Evolutionary conservation across 2,888 invertebrate species (phyloP), one percentile per base, ranked within the genome.

Genomic region (Pristionchus maxplancki): DNA sequence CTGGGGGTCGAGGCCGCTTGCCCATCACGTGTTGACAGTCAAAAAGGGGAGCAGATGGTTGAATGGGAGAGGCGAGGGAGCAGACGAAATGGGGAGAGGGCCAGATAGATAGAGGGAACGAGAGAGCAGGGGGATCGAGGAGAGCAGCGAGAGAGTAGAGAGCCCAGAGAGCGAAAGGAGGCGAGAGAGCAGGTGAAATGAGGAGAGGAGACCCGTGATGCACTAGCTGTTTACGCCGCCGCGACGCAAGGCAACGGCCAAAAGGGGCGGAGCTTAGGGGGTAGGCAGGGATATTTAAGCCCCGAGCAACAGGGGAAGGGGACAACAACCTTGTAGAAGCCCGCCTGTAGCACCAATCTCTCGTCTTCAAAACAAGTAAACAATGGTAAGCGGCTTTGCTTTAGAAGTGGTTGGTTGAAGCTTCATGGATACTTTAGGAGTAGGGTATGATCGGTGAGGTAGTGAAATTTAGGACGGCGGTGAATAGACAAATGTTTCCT

Each of bases 211-310:
- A n/a, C 28, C 15, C 11, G 50, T 48, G 44, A 81, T 81, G 81
- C 81, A 81, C 81, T 81, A 50, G 81, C 15, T 81, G 81, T 81
- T 81, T 81, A 81, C 81, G 78, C 44, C 78, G 81, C 37, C 15
- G 37, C 40, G 11, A 24, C 67, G 34, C 24, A 17, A 64, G 31
- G 64, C 31, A 31, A 64, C 64, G 37, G 31, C 71, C 17, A 37
- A 74, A 74, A 74, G 34, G 71, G 71, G 71, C 71, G 71, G 71
- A 40, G 40, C 40, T 34, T 37, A 1, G 40, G 64, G 64, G 20
- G 71, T 28, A 40, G 71, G 71, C 31, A 40, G 31, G 71, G 71
- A 74, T 74, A 74, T 74, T 74, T 74, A 74, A 74, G 71, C 71
- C 71, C 64, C 64, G 64, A 31, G 15, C 64, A 15, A 31, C 3